Percentiles rank a stretch among this genome's conserved stretches.
Conservation (phyloP, 1,140 invertebrate genomes). For the Pygmarrhopalites habei region DNA sequence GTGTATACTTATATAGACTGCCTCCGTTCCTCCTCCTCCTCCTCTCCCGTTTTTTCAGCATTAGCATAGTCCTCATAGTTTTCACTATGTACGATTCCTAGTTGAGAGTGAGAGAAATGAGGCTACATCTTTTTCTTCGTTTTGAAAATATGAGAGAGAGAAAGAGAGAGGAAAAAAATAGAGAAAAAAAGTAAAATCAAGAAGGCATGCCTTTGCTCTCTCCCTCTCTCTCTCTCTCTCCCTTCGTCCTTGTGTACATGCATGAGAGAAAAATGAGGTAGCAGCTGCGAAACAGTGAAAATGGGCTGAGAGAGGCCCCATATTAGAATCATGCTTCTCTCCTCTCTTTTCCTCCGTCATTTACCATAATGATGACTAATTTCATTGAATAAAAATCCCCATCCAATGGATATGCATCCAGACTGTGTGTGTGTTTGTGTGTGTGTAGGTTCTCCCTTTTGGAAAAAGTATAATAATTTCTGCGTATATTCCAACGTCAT, state of each 20-base stretch:
- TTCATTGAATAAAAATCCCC: constrained; percentile 21
- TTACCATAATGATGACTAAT: constrained; percentile 35
- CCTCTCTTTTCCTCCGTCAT: constrained; percentile 17
- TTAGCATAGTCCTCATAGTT: neutral
- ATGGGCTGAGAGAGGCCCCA: constrained; percentile 27
- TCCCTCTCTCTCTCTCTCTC: neutral
- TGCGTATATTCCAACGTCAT: neutral
- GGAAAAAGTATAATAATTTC: too few species aligned
- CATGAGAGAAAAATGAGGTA: constrained; percentile 34
- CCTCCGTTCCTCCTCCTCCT: too few species aligned
- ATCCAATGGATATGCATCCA: too few species aligned
- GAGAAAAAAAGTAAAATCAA: neutral
- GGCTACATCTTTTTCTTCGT: too few species aligned
- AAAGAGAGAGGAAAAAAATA: neutral
- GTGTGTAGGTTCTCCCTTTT: neutral
- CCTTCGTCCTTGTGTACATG: neutral
- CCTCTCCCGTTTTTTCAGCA: too few species aligned
- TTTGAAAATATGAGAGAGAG: neutral
- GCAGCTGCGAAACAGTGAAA: constrained; percentile 38
- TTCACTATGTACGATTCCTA: neutral
- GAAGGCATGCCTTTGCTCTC: neutral
- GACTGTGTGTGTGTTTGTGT: too few species aligned
- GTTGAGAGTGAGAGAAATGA: neutral
- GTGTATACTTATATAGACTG: too few species aligned
- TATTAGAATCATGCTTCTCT: constrained; percentile 3